phyloP scores from a whole-genome alignment of 2,888 invertebrate genomes.

The Tetrapedia diversipes region DNA sequence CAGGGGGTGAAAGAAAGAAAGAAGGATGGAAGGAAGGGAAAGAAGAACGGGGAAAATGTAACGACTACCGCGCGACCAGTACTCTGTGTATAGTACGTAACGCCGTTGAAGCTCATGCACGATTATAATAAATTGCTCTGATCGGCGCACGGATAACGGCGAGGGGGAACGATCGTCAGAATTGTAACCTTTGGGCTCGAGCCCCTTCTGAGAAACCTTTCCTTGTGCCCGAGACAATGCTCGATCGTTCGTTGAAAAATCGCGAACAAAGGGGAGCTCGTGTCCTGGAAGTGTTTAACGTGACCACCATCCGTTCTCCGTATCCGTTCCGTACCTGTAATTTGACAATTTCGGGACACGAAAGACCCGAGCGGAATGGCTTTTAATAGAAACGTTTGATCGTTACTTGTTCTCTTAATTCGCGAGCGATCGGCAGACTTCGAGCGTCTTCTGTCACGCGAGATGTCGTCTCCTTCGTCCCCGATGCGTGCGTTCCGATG shows the following conservation, averaged over 20 bases:
- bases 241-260: conserved; percentile 56
- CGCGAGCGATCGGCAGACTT: background rate
- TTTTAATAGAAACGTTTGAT: conserved; percentile 2
- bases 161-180: conserved; percentile 61
- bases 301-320: conserved; percentile 15
- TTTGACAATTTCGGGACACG: conserved; percentile 36
- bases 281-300: conserved; percentile 41
- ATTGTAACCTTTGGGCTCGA: conserved; percentile 65
- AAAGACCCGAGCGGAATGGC: background rate
- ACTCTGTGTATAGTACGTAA: conserved; percentile 10
- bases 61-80: conserved; percentile 53
- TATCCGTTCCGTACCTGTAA: background rate
- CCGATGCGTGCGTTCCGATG: conserved; percentile 49
- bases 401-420: conserved; percentile 22
- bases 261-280: conserved; percentile 62
- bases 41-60: conserved; percentile 33
- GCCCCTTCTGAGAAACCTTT: conserved; percentile 61
- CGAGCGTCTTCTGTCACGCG: conserved; percentile 34
- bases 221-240: conserved; percentile 60
- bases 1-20: background rate
- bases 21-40: background rate
- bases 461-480: conserved; percentile 35
- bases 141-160: conserved; percentile 63
- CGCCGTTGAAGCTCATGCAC: conserved; percentile 63
- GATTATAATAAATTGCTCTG: conserved; percentile 72